These are phyloP conservation scores for Salticus scenicus DNA, from an alignment of 2,888 invertebrate species.

Conservation along the genomic window DNA sequence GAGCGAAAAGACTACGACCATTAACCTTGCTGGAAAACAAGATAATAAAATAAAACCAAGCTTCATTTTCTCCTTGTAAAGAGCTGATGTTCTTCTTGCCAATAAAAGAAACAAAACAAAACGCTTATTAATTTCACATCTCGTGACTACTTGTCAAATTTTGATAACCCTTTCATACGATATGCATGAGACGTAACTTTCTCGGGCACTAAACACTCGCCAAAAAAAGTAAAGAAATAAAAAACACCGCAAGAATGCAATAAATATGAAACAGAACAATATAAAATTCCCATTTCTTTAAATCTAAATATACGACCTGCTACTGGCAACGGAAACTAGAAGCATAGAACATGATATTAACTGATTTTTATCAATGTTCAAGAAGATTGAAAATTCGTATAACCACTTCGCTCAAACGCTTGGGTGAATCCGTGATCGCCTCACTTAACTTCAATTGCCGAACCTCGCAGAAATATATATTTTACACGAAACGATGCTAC, in stretches of 20 bases:
- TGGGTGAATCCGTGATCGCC: slow-evolving; percentile 36
- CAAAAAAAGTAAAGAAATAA: background rate
- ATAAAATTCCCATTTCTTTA: background rate
- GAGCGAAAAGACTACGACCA: too few species aligned
- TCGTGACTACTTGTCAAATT: background rate
- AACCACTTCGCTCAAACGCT: slow-evolving; percentile 28
- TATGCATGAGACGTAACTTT: too few species aligned
- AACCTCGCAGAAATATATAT: slow-evolving; percentile 8
- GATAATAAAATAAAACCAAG: too few species aligned
- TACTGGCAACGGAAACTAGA: slow-evolving; percentile 24
- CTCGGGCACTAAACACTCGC: too few species aligned
- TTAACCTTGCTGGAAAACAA: too few species aligned
- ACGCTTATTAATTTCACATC: background rate
- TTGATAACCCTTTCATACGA: too few species aligned
- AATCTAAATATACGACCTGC: background rate
- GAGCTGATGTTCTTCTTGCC: too few species aligned
- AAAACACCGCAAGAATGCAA: background rate
- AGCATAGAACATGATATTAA: slow-evolving; percentile 48
- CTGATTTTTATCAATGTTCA: slow-evolving; percentile 40
- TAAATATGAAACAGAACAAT: background rate
- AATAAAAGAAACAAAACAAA: background rate
- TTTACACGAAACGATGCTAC: slow-evolving; percentile 6
- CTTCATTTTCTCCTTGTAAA: too few species aligned
- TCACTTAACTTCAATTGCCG: slow-evolving; percentile 15
- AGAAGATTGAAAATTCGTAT: background rate